phyloP scores from a whole-genome alignment of 2,113 vertebrate species.

The Pterocles burchelli region DNA sequence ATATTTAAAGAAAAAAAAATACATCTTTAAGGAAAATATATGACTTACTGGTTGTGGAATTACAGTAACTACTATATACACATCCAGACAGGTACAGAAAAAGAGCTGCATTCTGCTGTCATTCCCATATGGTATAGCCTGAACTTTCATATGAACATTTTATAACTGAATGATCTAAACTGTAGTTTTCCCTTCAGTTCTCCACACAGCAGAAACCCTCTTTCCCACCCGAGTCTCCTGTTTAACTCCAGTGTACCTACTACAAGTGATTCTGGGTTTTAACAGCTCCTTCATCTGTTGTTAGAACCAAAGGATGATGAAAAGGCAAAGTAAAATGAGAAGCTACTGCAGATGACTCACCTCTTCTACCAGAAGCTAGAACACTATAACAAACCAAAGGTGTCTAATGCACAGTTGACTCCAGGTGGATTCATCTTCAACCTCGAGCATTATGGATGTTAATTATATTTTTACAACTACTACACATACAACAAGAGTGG shows the following conservation, averaged over 20 bases:
- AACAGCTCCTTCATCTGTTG: not conserved
- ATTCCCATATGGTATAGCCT: not conserved
- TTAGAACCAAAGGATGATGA: not conserved
- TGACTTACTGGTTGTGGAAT: not conserved
- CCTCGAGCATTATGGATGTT: not conserved
- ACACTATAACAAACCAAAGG: not conserved
- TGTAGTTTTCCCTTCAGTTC: not conserved
- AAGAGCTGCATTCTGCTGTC: not conserved
- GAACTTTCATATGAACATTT: not conserved
- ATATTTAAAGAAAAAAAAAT: not conserved
- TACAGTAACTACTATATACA: not conserved
- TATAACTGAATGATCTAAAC: not conserved
- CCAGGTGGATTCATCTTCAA: not conserved
- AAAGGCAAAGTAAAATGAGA: not conserved
- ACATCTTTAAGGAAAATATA: not conserved
- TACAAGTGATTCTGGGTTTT: not conserved
- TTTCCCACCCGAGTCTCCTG: not conserved
- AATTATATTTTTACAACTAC: not conserved
- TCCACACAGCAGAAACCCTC: not conserved
- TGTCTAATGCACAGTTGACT: not conserved
- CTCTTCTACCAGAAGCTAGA: not conserved
- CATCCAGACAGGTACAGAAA: not conserved
- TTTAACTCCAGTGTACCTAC: not conserved
- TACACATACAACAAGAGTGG: fast-evolving
- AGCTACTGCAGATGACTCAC: not conserved